Conservation (phyloP, 2,797 vertebrate species). For the Merluccius polli region DNA sequence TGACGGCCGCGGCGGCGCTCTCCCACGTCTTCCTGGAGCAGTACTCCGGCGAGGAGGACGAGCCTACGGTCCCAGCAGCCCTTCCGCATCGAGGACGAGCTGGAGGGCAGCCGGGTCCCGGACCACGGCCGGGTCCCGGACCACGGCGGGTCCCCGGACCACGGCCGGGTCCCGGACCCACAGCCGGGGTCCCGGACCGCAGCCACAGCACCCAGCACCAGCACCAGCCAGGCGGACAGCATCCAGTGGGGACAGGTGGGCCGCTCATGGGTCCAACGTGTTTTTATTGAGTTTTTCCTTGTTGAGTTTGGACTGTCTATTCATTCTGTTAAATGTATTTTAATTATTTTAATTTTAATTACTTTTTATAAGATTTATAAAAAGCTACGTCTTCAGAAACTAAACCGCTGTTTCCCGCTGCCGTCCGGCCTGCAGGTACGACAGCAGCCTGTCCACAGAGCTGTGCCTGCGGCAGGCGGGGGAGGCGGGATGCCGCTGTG, state of each 20-base stretch:
- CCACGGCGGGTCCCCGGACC: too few relatives aligned
- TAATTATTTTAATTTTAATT: neutral
- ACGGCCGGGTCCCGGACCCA: too few relatives aligned
- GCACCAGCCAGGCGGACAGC: constrained; percentile 61
- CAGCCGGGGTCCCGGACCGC: too few relatives aligned
- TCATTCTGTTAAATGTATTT: neutral
- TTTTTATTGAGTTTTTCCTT: too few relatives aligned
- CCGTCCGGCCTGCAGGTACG: constrained; percentile 70
- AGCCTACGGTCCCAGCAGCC: constrained; percentile 86
- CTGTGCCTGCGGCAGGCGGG: constrained; percentile 81
- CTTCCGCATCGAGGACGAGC: constrained; percentile 93
- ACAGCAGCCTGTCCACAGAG: constrained; percentile 85
- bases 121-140: too few relatives aligned
- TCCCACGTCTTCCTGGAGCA: constrained; percentile 85
- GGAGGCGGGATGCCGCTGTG: constrained; percentile 65
- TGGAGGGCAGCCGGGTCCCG: constrained; percentile 85
- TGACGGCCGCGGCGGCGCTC: constrained; percentile 88
- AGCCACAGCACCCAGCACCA: constrained; percentile 64
- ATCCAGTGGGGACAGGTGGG: constrained; percentile 75
- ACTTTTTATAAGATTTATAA: neutral
- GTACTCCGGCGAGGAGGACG: constrained; percentile 90
- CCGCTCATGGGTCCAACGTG: constrained; percentile 45
- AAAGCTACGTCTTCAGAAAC: neutral
- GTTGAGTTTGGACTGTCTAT: neutral
- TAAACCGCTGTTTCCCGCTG: neutral